A percentile compares a stretch with the other conserved stretches of the same genome.
phyloP scores from a whole-genome alignment of 2,888 invertebrate genomes.

The Athalia circularis region DNA sequence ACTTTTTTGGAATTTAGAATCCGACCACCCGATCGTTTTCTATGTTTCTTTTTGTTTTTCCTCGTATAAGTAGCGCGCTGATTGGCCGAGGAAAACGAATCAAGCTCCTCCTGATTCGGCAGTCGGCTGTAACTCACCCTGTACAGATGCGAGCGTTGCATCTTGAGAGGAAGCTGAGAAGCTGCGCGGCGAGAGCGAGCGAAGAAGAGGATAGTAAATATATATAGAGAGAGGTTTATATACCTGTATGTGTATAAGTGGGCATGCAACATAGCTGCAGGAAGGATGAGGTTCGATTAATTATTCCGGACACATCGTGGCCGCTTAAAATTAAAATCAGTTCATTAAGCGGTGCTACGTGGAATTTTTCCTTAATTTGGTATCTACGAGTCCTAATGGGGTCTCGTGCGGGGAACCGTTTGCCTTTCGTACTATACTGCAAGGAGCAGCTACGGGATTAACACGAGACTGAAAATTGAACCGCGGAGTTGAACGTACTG shows the following conservation, averaged over 20 bases:
- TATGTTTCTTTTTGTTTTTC: too few species aligned
- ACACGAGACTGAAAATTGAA: slow-evolving; percentile 38
- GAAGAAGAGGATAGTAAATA: background rate
- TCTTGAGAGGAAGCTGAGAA: too few species aligned
- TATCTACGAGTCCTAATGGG: slow-evolving; percentile 9
- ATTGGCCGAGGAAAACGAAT: too few species aligned
- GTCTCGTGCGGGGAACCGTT: too few species aligned
- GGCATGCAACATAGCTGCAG: background rate
- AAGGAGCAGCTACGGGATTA: background rate
- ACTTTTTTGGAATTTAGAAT: too few species aligned
- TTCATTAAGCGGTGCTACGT: slow-evolving; percentile 63
- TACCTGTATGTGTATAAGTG: too few species aligned
- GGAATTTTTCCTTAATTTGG: slow-evolving; percentile 57
- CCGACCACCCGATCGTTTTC: too few species aligned
- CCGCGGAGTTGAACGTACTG: slow-evolving; percentile 38
- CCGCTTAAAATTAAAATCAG: slow-evolving; percentile 63
- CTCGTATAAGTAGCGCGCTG: too few species aligned
- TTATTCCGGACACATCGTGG: slow-evolving; percentile 60
- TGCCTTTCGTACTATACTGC: background rate
- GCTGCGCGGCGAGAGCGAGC: background rate
- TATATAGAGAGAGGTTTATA: too few species aligned
- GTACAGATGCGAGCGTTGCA: too few species aligned
- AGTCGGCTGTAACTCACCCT: too few species aligned
- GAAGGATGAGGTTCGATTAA: slow-evolving; percentile 56
- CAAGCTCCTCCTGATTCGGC: too few species aligned